phyloP scores from a whole-genome alignment of 2,113 vertebrate species.

The Rhineura floridana region DNA sequence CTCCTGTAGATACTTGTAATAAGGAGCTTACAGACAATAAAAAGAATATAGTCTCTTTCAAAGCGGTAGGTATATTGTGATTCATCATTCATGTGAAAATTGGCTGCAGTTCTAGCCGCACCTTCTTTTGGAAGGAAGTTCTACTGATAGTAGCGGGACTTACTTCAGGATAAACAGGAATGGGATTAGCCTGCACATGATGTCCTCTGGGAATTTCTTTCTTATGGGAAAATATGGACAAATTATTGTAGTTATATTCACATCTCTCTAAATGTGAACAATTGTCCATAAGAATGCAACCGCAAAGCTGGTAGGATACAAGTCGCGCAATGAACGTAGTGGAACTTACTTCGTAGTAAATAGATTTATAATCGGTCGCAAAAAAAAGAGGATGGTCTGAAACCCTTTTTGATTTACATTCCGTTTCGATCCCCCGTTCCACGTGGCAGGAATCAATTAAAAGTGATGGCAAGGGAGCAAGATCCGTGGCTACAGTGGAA shows the following conservation, averaged over 20 bases:
- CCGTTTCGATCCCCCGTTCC: neutral
- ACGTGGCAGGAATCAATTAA: neutral
- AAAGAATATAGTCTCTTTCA: neutral
- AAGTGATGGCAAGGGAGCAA: neutral
- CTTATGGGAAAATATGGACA: neutral
- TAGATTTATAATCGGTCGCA: too few species aligned
- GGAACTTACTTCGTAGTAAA: too few species aligned
- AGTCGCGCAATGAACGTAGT: neutral
- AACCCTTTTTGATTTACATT: too few species aligned
- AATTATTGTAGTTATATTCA: neutral
- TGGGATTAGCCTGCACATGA: neutral
- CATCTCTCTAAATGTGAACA: neutral
- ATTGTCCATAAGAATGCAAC: too few species aligned
- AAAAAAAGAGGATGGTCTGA: neutral
- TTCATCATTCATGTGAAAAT: neutral
- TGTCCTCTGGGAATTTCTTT: neutral
- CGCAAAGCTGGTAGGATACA: neutral
- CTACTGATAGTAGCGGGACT: neutral
- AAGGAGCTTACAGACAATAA: too few species aligned
- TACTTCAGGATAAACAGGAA: neutral
- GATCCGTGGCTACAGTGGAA: neutral
- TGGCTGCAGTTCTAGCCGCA: neutral
- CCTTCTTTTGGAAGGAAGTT: neutral
- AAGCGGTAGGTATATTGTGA: neutral
- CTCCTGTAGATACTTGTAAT: neutral